A percentile compares a stretch with the other conserved stretches of the same genome.
Evolutionary conservation across 2,888 invertebrate genomes (phyloP).

Genomic region (Aromia moschata): DNA sequence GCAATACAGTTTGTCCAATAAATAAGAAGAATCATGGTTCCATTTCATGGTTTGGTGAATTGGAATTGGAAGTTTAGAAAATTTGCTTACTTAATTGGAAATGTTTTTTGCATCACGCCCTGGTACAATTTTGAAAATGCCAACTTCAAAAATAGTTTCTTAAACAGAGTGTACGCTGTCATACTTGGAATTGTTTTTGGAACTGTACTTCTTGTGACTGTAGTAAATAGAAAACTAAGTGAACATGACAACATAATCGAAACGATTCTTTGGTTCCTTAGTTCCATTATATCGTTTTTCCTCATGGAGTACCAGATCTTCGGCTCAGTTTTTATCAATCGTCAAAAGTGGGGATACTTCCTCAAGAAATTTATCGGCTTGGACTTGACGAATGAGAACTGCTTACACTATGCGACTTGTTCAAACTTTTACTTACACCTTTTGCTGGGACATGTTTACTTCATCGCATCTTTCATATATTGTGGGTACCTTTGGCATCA

Average conservation of each 20-base stretch:
- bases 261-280: not conserved
- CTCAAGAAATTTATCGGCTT: slow-evolving; percentile 1
- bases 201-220: too few species aligned
- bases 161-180: slow-evolving; percentile 14
- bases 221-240: too few species aligned
- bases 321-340: not conserved
- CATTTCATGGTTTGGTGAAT: not conserved
- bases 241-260: not conserved
- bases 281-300: not conserved
- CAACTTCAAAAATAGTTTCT: not conserved
- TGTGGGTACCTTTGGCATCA: not conserved
- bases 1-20: too few species aligned
- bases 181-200: too few species aligned
- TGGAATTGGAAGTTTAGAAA: not conserved
- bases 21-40: too few species aligned
- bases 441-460: slow-evolving; percentile 1
- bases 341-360: not conserved
- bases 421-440: slow-evolving; percentile 11
- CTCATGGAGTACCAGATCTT: not conserved
- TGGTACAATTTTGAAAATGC: slow-evolving; percentile 22
- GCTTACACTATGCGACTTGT: not conserved
- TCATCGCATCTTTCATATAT: not conserved
- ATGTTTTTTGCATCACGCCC: slow-evolving; percentile 19
- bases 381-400: not conserved
- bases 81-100: slow-evolving; percentile 5